These are phyloP conservation scores for Characodon lateralis DNA, from an alignment of 2,797 vertebrate species.

Conservation along the genomic window DNA sequence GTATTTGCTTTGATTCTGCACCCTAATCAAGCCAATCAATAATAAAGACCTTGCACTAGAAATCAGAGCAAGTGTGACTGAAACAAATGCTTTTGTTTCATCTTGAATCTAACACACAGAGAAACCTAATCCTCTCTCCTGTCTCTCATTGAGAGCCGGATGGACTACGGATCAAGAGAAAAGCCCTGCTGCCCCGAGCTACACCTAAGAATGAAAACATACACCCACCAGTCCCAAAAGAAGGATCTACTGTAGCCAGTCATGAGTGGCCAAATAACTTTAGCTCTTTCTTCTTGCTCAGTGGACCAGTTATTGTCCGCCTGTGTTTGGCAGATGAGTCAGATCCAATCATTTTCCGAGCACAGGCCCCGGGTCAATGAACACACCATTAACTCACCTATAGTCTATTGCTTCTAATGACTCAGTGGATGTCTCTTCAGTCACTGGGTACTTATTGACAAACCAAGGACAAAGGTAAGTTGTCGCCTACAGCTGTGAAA, in stretches of 20 bases:
- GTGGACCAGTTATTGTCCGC: slow-evolving; percentile 68
- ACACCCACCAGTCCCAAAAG: slow-evolving; percentile 49
- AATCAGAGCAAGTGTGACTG: slow-evolving; percentile 17
- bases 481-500: slow-evolving; percentile 56
- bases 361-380: slow-evolving; percentile 49
- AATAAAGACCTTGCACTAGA: slow-evolving; percentile 28
- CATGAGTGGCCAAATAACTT: slow-evolving; percentile 53
- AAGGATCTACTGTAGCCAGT: slow-evolving; percentile 61
- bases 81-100: slow-evolving; percentile 53
- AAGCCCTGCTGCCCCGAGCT: slow-evolving; percentile 45
- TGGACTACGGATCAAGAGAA: slow-evolving; percentile 33
- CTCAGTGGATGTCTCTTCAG: slow-evolving; percentile 39
- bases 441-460: slow-evolving; percentile 49
- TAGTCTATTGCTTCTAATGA: slow-evolving; percentile 52
- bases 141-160: slow-evolving; percentile 21
- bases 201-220: slow-evolving; percentile 54
- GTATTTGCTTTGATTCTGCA: slow-evolving; percentile 38
- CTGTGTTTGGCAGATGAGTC: slow-evolving; percentile 70
- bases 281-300: slow-evolving; percentile 73
- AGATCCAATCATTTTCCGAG: slow-evolving; percentile 55
- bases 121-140: slow-evolving; percentile 30
- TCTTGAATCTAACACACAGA: slow-evolving; percentile 41
- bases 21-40: slow-evolving; percentile 38
- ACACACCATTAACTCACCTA: slow-evolving; percentile 62
- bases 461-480: slow-evolving; percentile 54